Evolutionary conservation across 2,113 vertebrate species (phyloP).

Genomic region (Gallinago media): DNA sequence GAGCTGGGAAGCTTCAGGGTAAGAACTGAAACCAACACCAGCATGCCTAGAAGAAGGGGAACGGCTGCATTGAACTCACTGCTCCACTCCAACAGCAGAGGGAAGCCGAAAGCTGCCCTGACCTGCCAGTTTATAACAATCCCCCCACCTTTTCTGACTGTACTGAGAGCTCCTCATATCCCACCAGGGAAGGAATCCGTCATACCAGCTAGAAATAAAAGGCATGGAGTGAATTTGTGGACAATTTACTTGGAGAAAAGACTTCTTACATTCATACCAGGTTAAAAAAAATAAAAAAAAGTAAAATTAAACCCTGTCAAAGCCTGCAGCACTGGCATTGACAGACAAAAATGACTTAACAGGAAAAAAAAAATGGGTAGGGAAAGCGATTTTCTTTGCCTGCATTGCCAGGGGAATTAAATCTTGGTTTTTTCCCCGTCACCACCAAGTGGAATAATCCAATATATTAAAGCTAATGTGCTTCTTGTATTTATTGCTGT

Average conservation of each 20-base stretch:
- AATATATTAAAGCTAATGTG: slow-evolving; percentile 75
- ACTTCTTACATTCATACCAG: not conserved
- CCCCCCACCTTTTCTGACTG: not conserved
- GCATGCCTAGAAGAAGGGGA: not conserved
- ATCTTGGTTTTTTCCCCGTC: slow-evolving; percentile 70
- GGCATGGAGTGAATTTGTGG: not conserved
- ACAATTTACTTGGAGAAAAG: slow-evolving; percentile 9
- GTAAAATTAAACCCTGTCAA: not conserved
- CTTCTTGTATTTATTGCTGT: slow-evolving; percentile 71
- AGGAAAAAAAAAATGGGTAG: not conserved
- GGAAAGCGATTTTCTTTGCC: slow-evolving; percentile 74
- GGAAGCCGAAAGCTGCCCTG: not conserved
- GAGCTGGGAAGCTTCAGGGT: not conserved
- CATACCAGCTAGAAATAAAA: not conserved
- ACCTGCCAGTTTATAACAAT: not conserved
- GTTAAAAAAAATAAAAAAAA: not conserved
- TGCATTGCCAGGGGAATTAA: slow-evolving; percentile 75
- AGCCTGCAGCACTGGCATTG: slow-evolving; percentile 18
- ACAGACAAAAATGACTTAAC: slow-evolving; percentile 63
- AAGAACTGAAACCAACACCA: not conserved
- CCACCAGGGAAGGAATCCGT: not conserved
- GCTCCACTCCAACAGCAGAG: not conserved
- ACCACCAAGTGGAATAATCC: slow-evolving; percentile 76
- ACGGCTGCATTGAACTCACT: not conserved
- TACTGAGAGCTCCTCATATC: not conserved